Percentiles rank a stretch among this genome's conserved stretches.
These are phyloP conservation scores for Cyclopterus lumpus DNA, from an alignment of 2,797 vertebrate species.

Conservation along the genomic window DNA sequence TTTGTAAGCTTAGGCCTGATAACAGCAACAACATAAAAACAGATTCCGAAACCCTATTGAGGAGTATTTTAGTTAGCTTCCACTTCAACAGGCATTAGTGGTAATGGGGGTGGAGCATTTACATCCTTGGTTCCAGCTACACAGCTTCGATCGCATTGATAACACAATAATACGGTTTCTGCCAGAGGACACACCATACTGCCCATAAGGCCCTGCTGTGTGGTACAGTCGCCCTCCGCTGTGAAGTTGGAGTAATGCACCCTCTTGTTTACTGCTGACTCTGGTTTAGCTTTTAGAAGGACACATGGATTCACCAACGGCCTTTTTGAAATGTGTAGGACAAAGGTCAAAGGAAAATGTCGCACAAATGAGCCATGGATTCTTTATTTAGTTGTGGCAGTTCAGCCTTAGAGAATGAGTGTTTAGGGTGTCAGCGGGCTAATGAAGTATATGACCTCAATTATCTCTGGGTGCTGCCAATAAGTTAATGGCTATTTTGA, in stretches of 20 bases:
- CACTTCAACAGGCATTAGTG: background rate
- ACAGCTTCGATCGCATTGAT: background rate
- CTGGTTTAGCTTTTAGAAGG: background rate
- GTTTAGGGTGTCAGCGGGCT: background rate
- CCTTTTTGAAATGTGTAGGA: background rate
- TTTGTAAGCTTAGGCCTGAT: background rate
- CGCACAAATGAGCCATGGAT: background rate
- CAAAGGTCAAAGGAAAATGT: background rate
- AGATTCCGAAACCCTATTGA: background rate
- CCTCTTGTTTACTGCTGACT: background rate
- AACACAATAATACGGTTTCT: background rate
- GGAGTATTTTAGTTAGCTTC: background rate
- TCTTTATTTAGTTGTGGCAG: background rate
- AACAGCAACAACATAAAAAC: background rate
- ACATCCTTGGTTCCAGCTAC: background rate
- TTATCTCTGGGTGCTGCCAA: background rate
- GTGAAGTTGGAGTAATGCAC: conserved; percentile 56
- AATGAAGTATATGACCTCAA: background rate
- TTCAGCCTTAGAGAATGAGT: background rate
- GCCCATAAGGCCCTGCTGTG: conserved; percentile 9
- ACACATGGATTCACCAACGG: background rate
- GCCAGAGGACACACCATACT: background rate
- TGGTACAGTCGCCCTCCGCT: conserved; percentile 63
- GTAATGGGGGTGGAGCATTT: background rate
- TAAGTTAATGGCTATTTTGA: background rate